Evolutionary conservation across 2,113 vertebrate species (phyloP), one percentile per base, ranked within the genome.

Genomic region (Anhinga rufa): DNA sequence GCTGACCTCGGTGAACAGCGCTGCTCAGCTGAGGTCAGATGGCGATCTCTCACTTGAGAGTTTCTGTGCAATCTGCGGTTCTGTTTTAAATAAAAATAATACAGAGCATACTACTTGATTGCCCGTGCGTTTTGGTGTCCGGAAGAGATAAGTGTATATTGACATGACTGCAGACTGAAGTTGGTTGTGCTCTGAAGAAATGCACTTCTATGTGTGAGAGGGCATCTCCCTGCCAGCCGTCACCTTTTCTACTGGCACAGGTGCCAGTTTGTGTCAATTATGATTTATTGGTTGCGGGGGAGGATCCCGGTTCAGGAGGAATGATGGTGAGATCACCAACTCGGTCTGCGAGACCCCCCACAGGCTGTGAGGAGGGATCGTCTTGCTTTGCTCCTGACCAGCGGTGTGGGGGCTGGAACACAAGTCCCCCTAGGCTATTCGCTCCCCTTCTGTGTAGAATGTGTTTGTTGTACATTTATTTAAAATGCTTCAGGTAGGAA

Each of bases 401-500:
- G 49, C 1, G 0, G 0, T 8, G 14, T 20, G 44, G 54, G 84
- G 62, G 42, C 51, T 93, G 92, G 49, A 82, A 69, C 65, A 1
- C 48, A 52, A 75, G 74, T 69, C 66, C 51, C 74, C 52, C 61
- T 40, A 58, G 93, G 61, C 44, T 79, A 12, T 85, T 85, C 2
- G 1, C 11, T 89, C 49, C 20, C 36, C 12, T 84, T 78, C 52
- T 42, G 20, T 17, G 11, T 40, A 83, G 79, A 83, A n/a, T 36
- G 17, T 71, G 57, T 87, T 95, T 91, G 49, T 62, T 90, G 71
- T 92, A 60, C 38, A 15, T 86, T 92, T 89, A 80, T 80, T 92
- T 93, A 87, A 95, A 95, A 88, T 91, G 65, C 55, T 94, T 86
- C 57, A 36, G 95, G 92, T 95, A 96, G 97, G 88, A 97, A 96